Base-by-base conservation (phyloP, 2,113 vertebrate genomes). In the Drymodes brunneopygia region DNA sequence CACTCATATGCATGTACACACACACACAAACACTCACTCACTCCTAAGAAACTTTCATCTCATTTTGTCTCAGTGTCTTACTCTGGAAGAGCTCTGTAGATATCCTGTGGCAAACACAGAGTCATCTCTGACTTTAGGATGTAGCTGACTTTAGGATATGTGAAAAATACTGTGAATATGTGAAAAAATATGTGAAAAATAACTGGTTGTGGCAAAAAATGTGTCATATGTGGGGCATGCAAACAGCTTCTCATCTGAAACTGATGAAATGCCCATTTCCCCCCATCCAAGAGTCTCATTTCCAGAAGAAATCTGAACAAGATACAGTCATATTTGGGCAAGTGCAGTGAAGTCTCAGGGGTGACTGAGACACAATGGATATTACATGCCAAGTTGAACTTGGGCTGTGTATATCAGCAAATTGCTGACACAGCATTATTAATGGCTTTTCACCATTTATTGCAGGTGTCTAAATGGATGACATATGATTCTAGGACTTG, bases 1-100 rank as follows among this genome's bases (percentile, higher is more conserved):
- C 4, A 10, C 3, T 20, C 10, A 9, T 1, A 0, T 29, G 14
- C 31, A 12, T 0, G 11, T 4, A 6, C 14, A 7, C 2, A 4
- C 17, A 42, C 6, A 50, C 19, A 50, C 22, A 23, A 28, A 29
- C 6, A 2, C 23, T 11, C 38, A 10, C 12, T 35, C 6, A 5
- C 19, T 19, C 7, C 21, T 10, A 6, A 36, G 17, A 18, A 7
- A 22, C 33, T 78, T 84, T 15, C 3, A 24, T 38, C 9, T 45
- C 11, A 10, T 42, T 70, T 79, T 42, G 11, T 50, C 58, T 36
- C 18, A 12, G 11, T 16, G 25, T 40, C n/a, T 50, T 42, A 12
- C 5, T 15, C 58, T 65, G 69, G 11, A 71, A 69, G 15, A 24
- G n/a, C 16, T 72, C 47, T 22, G 20, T 33, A 20, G 10, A 24